Conservation (phyloP, 2,113 vertebrate species). For the Tragelaphus imberbis region DNA sequence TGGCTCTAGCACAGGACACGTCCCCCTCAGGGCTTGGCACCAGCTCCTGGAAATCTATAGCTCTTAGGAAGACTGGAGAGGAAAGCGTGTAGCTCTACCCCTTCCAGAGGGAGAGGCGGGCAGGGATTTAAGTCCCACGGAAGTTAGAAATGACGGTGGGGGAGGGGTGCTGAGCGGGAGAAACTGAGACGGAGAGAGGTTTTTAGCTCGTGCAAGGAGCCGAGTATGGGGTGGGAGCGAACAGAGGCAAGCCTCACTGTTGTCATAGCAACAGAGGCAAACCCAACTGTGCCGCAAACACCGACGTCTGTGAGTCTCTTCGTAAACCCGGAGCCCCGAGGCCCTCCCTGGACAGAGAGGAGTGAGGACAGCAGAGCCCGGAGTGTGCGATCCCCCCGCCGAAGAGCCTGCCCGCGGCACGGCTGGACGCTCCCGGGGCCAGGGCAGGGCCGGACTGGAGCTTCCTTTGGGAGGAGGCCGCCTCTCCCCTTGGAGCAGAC, state of each 20-base stretch:
- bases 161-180: neutral
- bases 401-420: neutral
- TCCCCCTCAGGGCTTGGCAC: neutral
- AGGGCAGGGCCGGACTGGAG: neutral
- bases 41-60: neutral
- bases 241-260: constrained; percentile 23
- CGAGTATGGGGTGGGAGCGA: neutral
- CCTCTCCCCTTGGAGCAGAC: neutral
- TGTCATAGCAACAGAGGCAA: constrained; percentile 72
- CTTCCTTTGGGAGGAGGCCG: neutral
- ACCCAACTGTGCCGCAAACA: constrained; percentile 16
- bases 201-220: constrained; percentile 31
- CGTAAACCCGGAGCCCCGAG: neutral
- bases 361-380: neutral
- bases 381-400: neutral
- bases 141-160: neutral
- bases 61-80: neutral
- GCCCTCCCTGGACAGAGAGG: neutral
- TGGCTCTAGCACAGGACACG: rapidly evolving
- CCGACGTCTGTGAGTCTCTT: neutral
- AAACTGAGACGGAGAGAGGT: neutral
- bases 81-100: neutral
- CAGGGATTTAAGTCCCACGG: neutral
- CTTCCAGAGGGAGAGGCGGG: neutral
- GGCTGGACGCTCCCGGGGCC: neutral